phyloP scores from a whole-genome alignment of 2,888 invertebrate genomes.

The Euproctis similis region DNA sequence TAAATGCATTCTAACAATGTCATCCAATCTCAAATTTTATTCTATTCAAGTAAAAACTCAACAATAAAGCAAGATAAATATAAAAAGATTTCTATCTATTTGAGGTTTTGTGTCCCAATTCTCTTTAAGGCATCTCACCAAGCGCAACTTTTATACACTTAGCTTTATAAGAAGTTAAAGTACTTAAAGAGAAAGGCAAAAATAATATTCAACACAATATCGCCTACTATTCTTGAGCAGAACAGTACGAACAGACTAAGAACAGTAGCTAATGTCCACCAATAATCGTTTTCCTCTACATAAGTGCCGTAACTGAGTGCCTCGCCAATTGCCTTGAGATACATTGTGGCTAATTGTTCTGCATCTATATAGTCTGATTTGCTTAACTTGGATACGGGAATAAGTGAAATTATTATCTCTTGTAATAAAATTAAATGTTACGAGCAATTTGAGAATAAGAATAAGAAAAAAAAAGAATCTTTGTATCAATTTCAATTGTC shows the following conservation, averaged over 20 bases:
- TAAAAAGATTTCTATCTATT: too few species aligned
- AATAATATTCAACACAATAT: constrained; percentile 42
- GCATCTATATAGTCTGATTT: constrained; percentile 12
- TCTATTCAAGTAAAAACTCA: too few species aligned
- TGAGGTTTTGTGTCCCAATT: too few species aligned
- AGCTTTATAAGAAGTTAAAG: constrained; percentile 19
- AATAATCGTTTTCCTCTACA: constrained; percentile 63
- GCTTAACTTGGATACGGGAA: constrained; percentile 6
- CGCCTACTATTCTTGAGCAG: constrained; percentile 31
- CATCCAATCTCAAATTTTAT: too few species aligned
- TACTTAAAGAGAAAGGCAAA: constrained; percentile 21
- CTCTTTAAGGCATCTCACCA: too few species aligned
- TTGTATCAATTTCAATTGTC: too few species aligned
- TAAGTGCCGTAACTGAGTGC: constrained; percentile 50
- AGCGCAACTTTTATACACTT: constrained; percentile 10
- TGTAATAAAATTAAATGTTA: too few species aligned
- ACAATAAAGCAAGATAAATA: too few species aligned
- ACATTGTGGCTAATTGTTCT: constrained; percentile 43
- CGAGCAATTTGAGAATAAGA: too few species aligned
- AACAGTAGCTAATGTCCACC: constrained; percentile 52
- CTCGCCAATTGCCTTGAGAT: constrained; percentile 53
- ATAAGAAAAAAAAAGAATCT: too few species aligned
- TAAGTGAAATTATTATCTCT: too few species aligned
- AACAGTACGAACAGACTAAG: constrained; percentile 37
- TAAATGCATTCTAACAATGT: too few species aligned